Base-by-base conservation (phyloP, 2,113 vertebrate species). In the Pluvialis apricaria region DNA sequence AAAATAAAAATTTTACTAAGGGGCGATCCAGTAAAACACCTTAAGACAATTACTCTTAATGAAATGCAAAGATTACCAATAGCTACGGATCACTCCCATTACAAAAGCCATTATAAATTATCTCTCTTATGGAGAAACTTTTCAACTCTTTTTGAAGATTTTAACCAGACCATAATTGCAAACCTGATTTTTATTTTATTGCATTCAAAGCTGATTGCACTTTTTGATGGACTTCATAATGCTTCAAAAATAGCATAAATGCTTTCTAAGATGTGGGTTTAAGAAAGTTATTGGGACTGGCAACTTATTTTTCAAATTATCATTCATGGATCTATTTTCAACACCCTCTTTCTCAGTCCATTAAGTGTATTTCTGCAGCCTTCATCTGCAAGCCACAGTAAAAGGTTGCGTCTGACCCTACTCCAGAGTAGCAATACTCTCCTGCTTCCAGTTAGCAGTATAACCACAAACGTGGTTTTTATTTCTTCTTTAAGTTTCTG, bases 221-320 rank as follows among this genome's bases (percentile, higher is more conserved):
- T 92, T 96, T 76, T 62, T 62, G 73, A 90, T 60, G 57, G 94
- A 89, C 78, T 88, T 71, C 82, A 83, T 79, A 61, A 34, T 78
- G 78, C 45, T 75, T 82, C 87, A 82, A 93, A 80, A 83, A 88
- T 84, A 96, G n/a, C 38, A 44, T 8, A 91, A 96, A 73, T 25
- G 51, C 51, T 88, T 83, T 88, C 86, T 83, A 89, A 94, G 94
- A 93, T 94, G 83, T 92, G 64, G 65, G 7, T 94, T 91, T 78
- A 29, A 78, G 44, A 83, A 54, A 90, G 55, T 76, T 71, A 93
- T 78, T 81, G 57, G 82, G 40, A 88, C 82, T 87, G 82, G 77
- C 82, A 86, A 91, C 72, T 97, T 90, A 55, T 92, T 97, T 96
- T 97, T 96, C 89, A 80, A 92, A 97, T 96, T 86, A 96, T 82